Evolutionary conservation across 2,113 vertebrate genomes (phyloP).

Genomic region (Dasypus novemcinctus): DNA sequence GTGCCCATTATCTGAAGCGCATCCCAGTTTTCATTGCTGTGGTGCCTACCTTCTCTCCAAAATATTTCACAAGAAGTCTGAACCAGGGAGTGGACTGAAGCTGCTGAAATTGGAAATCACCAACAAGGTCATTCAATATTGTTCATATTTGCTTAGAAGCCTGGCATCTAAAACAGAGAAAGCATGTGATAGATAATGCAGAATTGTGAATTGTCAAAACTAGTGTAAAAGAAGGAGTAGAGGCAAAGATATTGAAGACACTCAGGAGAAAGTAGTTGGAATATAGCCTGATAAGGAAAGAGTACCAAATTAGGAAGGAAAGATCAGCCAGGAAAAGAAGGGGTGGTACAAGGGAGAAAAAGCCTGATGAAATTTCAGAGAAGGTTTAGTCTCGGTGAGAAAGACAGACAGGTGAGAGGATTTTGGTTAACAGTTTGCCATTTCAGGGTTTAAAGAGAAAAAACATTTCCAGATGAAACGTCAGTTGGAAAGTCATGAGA

Average conservation of each 20-base stretch:
- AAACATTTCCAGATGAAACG: background rate
- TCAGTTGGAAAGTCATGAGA: background rate
- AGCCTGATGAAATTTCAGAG: background rate
- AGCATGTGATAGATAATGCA: background rate
- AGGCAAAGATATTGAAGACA: background rate
- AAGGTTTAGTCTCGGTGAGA: background rate
- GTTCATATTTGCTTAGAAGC: conserved; percentile 21
- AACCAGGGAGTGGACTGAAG: conserved; percentile 25
- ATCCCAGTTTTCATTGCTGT: conserved; percentile 55
- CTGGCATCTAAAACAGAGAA: background rate
- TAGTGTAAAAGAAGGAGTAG: background rate
- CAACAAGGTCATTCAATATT: conserved; percentile 28
- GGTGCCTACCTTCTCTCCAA: conserved; percentile 2
- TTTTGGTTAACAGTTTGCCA: background rate
- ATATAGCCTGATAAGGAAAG: background rate
- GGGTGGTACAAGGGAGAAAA: background rate
- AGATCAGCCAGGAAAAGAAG: background rate
- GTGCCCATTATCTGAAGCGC: conserved; percentile 51
- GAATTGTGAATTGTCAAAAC: background rate
- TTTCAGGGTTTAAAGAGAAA: conserved; percentile 27
- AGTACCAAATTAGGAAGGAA: background rate
- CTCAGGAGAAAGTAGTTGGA: too few species aligned
- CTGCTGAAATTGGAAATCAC: conserved; percentile 60
- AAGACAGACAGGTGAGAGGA: background rate
- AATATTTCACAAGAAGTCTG: conserved; percentile 53